phyloP scores from a whole-genome alignment of 2,888 invertebrate genomes.

The Tetragonula carbonaria region DNA sequence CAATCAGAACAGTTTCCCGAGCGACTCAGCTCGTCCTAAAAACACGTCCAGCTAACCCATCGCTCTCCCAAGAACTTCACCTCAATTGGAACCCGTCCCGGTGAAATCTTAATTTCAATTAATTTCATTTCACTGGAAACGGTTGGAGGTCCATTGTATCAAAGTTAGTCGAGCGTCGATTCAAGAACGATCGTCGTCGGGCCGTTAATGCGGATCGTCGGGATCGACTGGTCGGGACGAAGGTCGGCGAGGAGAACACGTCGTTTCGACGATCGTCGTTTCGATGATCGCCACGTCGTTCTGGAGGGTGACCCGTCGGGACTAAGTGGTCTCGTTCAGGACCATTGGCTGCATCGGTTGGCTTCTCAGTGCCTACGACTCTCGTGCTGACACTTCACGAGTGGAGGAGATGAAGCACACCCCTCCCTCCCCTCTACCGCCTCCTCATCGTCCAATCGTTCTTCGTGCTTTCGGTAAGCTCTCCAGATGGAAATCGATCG shows the following conservation, averaged over 20 bases:
- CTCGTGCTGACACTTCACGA: constrained; percentile 61
- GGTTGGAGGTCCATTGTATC: neutral
- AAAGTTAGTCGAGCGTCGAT: neutral
- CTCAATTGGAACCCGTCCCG: neutral
- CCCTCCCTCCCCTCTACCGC: constrained; percentile 25
- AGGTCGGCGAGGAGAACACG: neutral
- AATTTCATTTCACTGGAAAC: neutral
- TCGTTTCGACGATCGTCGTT: neutral
- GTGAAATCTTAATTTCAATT: neutral
- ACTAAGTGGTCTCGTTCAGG: constrained; percentile 58
- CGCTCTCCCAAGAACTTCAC: neutral
- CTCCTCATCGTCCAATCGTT: no score
- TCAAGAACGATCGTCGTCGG: neutral
- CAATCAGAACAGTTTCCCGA: neutral
- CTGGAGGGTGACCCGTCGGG: constrained; percentile 42
- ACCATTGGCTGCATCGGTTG: constrained; percentile 57
- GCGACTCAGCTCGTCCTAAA: neutral
- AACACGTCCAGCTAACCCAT: neutral
- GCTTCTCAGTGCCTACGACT: constrained; percentile 42
- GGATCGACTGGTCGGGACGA: neutral
- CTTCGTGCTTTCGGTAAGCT: constrained; percentile 46
- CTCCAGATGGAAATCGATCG: constrained; percentile 67
- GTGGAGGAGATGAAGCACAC: constrained; percentile 56
- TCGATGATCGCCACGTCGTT: neutral
- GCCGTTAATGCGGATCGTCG: constrained; percentile 20